These are phyloP conservation scores for Geophilus truncorum DNA, from an alignment of 2,888 invertebrate species.

Conservation along the genomic window DNA sequence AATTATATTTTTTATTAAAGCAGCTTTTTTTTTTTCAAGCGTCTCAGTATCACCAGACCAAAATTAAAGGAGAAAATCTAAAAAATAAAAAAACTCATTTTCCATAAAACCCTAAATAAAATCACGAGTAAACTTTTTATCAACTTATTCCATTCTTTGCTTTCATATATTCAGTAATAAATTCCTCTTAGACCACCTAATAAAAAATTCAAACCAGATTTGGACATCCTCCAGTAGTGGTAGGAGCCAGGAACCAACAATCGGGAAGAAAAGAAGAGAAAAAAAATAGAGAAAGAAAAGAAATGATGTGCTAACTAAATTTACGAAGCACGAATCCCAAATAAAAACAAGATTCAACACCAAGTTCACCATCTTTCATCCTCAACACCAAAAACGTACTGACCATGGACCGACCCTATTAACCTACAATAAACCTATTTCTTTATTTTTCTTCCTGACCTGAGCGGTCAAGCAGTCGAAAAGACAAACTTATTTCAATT, in stretches of 20 bases:
- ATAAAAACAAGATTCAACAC: background rate
- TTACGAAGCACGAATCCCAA: background rate
- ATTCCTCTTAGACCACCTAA: background rate
- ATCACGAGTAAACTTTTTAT: no score
- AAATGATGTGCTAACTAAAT: background rate
- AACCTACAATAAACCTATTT: background rate
- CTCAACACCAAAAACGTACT: background rate
- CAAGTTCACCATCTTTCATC: background rate
- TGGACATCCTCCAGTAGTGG: background rate
- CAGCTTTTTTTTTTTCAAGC: no score
- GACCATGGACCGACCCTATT: background rate
- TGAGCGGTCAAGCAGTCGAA: background rate
- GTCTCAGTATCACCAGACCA: no score
- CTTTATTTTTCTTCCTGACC: background rate
- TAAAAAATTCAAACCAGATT: background rate
- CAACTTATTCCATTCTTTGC: background rate
- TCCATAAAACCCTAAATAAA: no score
- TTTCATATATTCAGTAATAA: background rate
- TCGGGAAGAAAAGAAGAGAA: background rate
- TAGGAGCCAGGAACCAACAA: background rate
- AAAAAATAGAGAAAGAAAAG: background rate
- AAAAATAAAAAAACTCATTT: no score
- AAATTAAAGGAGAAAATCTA: no score
- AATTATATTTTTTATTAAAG: no score
- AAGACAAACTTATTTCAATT: no score